These are phyloP conservation scores for Axis porcinus DNA, from an alignment of 2,113 vertebrate genomes.

Conservation along the genomic window DNA sequence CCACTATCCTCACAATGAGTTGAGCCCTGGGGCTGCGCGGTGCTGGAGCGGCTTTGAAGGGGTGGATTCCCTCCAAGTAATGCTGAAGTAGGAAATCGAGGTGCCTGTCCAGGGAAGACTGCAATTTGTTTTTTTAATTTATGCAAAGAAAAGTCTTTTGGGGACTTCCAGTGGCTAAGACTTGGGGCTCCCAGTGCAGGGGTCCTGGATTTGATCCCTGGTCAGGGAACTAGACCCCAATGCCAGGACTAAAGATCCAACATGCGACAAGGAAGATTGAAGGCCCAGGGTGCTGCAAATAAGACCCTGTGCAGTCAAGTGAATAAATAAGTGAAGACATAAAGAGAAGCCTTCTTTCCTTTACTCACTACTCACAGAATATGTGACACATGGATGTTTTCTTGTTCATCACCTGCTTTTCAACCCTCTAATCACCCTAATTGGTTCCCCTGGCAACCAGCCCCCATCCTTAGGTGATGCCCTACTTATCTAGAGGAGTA, in stretches of 20 bases:
- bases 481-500: not conserved
- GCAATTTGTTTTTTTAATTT: not conserved
- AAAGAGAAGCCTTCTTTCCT: not conserved
- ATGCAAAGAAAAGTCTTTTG: not conserved
- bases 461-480: not conserved
- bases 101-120: not conserved
- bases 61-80: not conserved
- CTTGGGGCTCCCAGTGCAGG: not conserved
- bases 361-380: not conserved
- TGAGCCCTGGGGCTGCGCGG: rapidly evolving
- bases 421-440: not conserved
- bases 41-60: not conserved
- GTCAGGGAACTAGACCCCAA: not conserved
- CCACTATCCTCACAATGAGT: not conserved
- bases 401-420: not conserved
- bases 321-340: not conserved
- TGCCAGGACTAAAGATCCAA: not conserved
- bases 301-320: not conserved
- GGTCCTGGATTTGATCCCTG: not conserved
- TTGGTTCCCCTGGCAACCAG: not conserved
- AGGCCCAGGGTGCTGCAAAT: not conserved
- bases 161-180: not conserved
- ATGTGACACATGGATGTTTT: not conserved
- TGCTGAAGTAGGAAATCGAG: not conserved
- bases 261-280: not conserved